Base-by-base conservation (phyloP, 2,797 vertebrate genomes). In the Acanthurus tractus region DNA sequence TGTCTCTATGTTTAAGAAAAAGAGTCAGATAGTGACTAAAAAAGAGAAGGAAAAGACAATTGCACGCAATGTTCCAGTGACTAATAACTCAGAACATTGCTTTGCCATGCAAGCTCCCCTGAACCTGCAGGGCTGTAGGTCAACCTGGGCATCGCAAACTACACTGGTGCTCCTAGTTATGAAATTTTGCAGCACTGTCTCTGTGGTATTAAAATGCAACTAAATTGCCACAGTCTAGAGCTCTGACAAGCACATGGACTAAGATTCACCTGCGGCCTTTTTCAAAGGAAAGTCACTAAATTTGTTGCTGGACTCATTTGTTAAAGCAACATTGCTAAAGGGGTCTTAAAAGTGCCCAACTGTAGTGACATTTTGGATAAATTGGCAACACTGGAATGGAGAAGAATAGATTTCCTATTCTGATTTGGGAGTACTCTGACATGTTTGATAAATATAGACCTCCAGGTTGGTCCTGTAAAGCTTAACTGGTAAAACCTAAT, bases 391-490 rank as follows among this genome's bases (percentile, higher is more conserved):
- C 3, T n/a, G 5, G 3, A 2, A 52, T 69, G 6, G 57, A 44
- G 36, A 38, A n/a, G 4, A 52, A 52, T 15, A 29, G 13, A 6
- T 36, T 64, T 74, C 5, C 56, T 63, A 4, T 46, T 59, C 29
- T 69, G n/a, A 36, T 9, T 11, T 62, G 45, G 23, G 48, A 58
- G 25, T 52, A 64, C 63, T 40, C 64, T 68, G 7, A 57, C 40
- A 42, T 76, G 59, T 58, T 65, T 71, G 36, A 75, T 63, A 58
- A 56, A 54, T 50, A 49, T 34, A 8, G 23, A 11, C 50, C 69
- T 38, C 13, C 54, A 71, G 46, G 42, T 63, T 45, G 25, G 25
- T 57, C 25, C 56, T 29, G 38, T 57, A 23, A 48, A 63, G 13
- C 54, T 45, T 42, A 36, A 46, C 23, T 3, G 50, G 6, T 14